phyloP scores from a whole-genome alignment of 2,113 vertebrate genomes.

The Pipra filicauda region DNA sequence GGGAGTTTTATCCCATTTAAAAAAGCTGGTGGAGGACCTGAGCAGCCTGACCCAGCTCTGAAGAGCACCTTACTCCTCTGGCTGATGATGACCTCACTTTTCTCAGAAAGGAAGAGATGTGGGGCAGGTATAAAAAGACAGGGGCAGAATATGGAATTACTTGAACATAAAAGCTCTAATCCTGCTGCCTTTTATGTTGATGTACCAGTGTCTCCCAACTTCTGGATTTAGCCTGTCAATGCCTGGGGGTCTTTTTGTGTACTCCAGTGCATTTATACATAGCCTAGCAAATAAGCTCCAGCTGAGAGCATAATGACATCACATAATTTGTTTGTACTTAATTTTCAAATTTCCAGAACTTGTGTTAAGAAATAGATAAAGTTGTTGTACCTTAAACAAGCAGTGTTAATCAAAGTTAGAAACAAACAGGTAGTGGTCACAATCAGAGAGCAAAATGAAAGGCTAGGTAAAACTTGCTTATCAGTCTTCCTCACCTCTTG shows the following conservation, averaged over 20 bases:
- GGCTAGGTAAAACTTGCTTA: neutral
- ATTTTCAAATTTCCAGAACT: neutral
- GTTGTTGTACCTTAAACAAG: neutral
- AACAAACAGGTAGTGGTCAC: neutral
- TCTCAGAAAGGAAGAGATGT: neutral
- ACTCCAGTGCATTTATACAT: neutral
- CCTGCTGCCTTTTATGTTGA: neutral
- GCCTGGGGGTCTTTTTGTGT: neutral
- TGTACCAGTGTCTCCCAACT: neutral
- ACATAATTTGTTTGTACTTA: neutral
- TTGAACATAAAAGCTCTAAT: neutral
- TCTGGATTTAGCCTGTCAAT: neutral
- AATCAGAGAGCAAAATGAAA: neutral
- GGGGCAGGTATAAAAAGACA: neutral
- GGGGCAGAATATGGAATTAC: neutral
- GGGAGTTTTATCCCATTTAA: neutral
- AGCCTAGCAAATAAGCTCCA: neutral
- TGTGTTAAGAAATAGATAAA: neutral
- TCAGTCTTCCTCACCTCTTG: neutral
- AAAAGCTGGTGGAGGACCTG: neutral
- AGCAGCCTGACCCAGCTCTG: neutral
- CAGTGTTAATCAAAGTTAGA: neutral
- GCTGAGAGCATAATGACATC: neutral
- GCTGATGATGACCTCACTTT: neutral
- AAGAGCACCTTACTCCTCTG: neutral